Conservation (phyloP, 2,797 vertebrate species). For the Potorous gilbertii region DNA sequence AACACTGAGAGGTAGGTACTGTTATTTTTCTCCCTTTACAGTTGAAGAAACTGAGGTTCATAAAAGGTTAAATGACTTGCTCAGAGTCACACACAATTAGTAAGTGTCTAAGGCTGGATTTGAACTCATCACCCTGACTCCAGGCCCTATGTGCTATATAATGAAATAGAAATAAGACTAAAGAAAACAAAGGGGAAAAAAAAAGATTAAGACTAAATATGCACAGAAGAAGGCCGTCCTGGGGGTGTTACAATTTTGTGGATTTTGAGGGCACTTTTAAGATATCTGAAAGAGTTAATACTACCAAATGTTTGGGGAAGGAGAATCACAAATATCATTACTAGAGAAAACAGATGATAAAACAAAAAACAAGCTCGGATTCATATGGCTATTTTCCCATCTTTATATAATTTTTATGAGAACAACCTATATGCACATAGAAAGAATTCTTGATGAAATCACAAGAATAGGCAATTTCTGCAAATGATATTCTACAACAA, state of each 20-base stretch:
- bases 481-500: neutral
- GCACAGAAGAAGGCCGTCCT: neutral
- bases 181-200: neutral
- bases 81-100: neutral
- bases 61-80: neutral
- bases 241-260: neutral
- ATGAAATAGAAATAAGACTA: neutral
- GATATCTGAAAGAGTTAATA: neutral
- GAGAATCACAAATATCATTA: neutral
- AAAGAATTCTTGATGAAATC: neutral
- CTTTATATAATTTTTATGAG: neutral
- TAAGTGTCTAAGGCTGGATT: neutral
- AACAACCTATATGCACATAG: neutral
- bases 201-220: neutral
- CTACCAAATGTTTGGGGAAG: neutral
- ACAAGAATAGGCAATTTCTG: neutral
- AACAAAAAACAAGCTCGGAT: neutral
- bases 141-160: no score
- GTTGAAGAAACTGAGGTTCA: neutral
- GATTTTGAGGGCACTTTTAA: neutral
- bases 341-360: neutral
- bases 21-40: neutral
- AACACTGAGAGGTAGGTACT: neutral
- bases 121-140: neutral
- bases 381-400: neutral